Evolutionary conservation across 2,113 vertebrate species (phyloP).

Genomic region (Trogon surrucura): DNA sequence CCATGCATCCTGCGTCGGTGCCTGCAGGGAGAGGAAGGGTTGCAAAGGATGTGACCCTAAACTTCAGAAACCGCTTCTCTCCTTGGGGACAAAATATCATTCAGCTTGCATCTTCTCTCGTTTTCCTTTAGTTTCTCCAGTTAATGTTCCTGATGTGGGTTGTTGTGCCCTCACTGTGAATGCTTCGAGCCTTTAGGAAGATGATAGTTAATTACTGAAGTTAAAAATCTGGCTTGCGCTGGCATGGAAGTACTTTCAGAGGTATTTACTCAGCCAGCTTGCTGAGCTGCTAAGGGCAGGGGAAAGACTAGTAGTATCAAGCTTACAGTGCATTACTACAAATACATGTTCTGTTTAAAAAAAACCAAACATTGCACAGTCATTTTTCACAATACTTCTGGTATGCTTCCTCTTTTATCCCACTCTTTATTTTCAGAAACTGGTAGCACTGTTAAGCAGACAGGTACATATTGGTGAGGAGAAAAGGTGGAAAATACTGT

Average conservation of each 20-base stretch:
- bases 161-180: slow-evolving; percentile 10
- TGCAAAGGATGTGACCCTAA: slow-evolving; percentile 37
- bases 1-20: not conserved
- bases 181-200: slow-evolving; percentile 31
- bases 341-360: not conserved
- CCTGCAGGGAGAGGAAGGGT: not conserved
- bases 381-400: not conserved
- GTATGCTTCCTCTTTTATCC: not conserved
- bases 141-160: slow-evolving; percentile 16
- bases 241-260: not conserved
- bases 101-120: slow-evolving; percentile 12
- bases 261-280: not conserved
- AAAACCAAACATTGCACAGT: not conserved
- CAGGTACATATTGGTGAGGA: not conserved
- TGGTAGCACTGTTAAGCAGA: not conserved
- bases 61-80: slow-evolving; percentile 20
- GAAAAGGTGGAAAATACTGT: not conserved
- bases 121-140: slow-evolving; percentile 26
- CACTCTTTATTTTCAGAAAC: not conserved
- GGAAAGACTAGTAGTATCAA: not conserved
- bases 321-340: not conserved
- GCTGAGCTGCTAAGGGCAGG: not conserved
- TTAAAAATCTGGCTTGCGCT: slow-evolving; percentile 28
- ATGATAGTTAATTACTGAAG: slow-evolving; percentile 38
- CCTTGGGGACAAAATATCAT: slow-evolving; percentile 38